Evolutionary conservation across 1,140 invertebrate species (phyloP).

Genomic region (Ceratitis capitata): DNA sequence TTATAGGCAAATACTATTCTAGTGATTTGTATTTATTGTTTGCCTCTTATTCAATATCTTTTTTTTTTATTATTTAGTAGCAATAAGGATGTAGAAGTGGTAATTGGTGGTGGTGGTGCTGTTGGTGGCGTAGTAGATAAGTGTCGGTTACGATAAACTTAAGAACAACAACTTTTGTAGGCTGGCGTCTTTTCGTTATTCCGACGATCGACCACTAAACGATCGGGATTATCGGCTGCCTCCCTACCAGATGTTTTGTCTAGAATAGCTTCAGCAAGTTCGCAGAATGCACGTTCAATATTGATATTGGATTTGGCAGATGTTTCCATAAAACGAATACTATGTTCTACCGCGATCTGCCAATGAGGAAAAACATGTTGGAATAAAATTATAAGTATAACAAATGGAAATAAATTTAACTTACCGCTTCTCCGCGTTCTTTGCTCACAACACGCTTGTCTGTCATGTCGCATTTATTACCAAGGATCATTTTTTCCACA

Average conservation of each 20-base stretch:
- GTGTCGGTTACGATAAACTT: slow-evolving; percentile 42
- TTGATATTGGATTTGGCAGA: slow-evolving; percentile 98
- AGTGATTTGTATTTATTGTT: background rate
- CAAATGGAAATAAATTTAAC: slow-evolving; percentile 49
- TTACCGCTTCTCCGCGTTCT: slow-evolving; percentile 87
- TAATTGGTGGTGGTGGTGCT: slow-evolving; percentile 34
- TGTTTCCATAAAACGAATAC: slow-evolving; percentile 98
- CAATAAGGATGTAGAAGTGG: background rate
- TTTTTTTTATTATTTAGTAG: slow-evolving; percentile 3
- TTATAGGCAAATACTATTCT: slow-evolving; percentile 29
- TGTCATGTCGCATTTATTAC: slow-evolving; percentile 99
- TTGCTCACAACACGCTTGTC: slow-evolving; percentile 93
- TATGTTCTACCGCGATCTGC: slow-evolving; percentile 96
- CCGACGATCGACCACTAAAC: slow-evolving; percentile 73
- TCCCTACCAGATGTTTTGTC: slow-evolving; percentile 82
- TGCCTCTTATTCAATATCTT: slow-evolving; percentile 31
- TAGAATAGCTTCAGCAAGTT: slow-evolving; percentile 95
- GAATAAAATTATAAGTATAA: too few species aligned
- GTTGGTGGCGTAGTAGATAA: background rate
- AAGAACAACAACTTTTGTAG: slow-evolving; percentile 64
- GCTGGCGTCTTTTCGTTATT: slow-evolving; percentile 65
- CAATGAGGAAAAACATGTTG: too few species aligned
- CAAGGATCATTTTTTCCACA: slow-evolving; percentile 99
- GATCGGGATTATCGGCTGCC: slow-evolving; percentile 73
- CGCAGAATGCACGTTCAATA: slow-evolving; percentile 96